Evolutionary conservation across 2,797 vertebrate species (phyloP), one percentile per base, ranked within the genome.

Genomic region (Sphenodon punctatus): DNA sequence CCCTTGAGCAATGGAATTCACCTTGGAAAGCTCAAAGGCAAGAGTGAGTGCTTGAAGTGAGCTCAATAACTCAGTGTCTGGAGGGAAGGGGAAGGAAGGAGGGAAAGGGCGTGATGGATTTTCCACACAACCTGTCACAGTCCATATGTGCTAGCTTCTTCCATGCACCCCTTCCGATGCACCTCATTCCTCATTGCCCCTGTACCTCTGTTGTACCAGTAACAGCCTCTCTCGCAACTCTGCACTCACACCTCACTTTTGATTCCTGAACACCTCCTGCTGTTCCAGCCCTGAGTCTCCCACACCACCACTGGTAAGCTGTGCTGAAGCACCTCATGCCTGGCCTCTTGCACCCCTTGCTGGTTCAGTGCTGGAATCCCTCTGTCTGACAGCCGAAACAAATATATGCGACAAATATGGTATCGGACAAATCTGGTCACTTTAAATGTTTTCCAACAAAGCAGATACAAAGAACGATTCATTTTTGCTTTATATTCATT

Each of bases 21-120:
- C 9, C 39, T 3, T 9, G 34, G 66, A 25, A 22, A 49, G 32
- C 46, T 51, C 13, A 15, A 36, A 49, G 55, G 36, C 39, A 36
- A n/a, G 20, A 68, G 48, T 8, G 34, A 22, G 48, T 0, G 1
- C 43, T 38, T 58, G 63, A 32, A 48, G 34, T 19, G 11, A 30
- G 10, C 2, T 20, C 5, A 7, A 42, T 15, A 22, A 19, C 0
- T 12, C 1, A 12, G 23, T 1, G 2, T 63, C 46, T 39, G 55
- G 13, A 75, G 42, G 42, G 20, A 22, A 58, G 55, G 32, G n/a
- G n/a, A n/a, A n/a, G n/a, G n/a, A n/a, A n/a, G n/a, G n/a, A 36
- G 55, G 6, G 55, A 36, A 34, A 45, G 3, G 42, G 7, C 17
- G 42, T n/a, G 66, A 46, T 20, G 41, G 34, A 8, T 27, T 48